Conservation (phyloP, 2,888 invertebrate genomes). For the Conchocele bisecta region DNA sequence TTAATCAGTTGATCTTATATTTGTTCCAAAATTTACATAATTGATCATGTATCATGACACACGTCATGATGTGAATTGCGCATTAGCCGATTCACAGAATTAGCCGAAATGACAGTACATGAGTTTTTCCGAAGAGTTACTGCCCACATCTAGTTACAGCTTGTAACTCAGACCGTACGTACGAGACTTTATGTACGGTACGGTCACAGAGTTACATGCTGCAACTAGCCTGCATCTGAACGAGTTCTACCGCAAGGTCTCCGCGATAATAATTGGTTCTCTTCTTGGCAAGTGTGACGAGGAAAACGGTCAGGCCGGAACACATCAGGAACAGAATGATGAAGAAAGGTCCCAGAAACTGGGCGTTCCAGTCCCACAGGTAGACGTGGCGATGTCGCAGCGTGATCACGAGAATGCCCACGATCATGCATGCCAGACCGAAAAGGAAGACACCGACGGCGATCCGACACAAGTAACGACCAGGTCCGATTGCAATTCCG, state of each 20-base stretch:
- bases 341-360: constrained; percentile 76
- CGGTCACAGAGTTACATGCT: constrained; percentile 46
- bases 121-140: too few species aligned
- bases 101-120: too few species aligned
- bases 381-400: constrained; percentile 75
- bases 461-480: constrained; percentile 57
- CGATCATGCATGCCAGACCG: constrained; percentile 60
- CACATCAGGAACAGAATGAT: constrained; percentile 67
- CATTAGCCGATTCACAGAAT: too few species aligned
- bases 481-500: constrained; percentile 73
- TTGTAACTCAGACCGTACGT: too few species aligned
- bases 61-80: too few species aligned
- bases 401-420: constrained; percentile 69
- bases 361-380: constrained; percentile 71
- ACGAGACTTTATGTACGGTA: too few species aligned
- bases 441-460: constrained; percentile 57
- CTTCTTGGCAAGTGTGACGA: constrained; percentile 65
- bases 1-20: too few species aligned
- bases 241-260: constrained; percentile 73
- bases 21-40: too few species aligned
- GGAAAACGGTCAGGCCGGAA: constrained; percentile 61
- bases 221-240: too few species aligned
- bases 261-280: constrained; percentile 71
- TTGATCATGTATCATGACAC: too few species aligned
- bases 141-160: too few species aligned